Evolutionary conservation across 2,797 vertebrate genomes (phyloP).

Genomic region (Mycteria americana): DNA sequence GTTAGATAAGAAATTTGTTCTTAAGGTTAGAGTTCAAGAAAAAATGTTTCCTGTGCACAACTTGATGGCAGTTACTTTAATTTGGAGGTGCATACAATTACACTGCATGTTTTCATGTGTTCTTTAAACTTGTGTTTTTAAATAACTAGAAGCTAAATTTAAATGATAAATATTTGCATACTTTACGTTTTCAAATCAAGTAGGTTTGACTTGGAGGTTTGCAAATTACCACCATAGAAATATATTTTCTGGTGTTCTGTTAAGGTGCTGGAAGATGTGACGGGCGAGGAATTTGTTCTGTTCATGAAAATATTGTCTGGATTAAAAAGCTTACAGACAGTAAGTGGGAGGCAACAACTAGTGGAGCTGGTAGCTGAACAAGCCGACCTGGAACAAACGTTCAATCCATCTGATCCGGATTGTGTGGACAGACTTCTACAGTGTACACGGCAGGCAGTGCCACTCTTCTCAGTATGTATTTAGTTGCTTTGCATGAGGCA

Average conservation of each 20-base stretch:
- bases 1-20: background rate
- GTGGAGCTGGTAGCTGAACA: slow-evolving; percentile 97
- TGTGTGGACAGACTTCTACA: slow-evolving; percentile 93
- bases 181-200: background rate
- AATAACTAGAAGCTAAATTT: background rate
- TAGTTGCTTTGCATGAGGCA: background rate
- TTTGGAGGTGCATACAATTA: background rate
- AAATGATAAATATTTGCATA: background rate
- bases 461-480: slow-evolving; percentile 91
- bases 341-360: slow-evolving; percentile 93
- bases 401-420: slow-evolving; percentile 91
- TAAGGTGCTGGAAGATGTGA: slow-evolving; percentile 96
- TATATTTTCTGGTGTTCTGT: background rate
- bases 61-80: background rate
- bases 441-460: slow-evolving; percentile 95
- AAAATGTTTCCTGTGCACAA: background rate
- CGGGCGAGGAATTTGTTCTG: slow-evolving; percentile 96
- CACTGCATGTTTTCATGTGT: background rate
- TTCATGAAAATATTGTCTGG: slow-evolving; percentile 93
- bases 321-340: slow-evolving; percentile 91
- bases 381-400: slow-evolving; percentile 92
- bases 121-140: background rate
- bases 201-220: background rate
- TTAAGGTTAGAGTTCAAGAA: background rate
- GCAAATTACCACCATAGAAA: background rate